phyloP scores from a whole-genome alignment of 1,140 invertebrate genomes.

The Apis laboriosa region DNA sequence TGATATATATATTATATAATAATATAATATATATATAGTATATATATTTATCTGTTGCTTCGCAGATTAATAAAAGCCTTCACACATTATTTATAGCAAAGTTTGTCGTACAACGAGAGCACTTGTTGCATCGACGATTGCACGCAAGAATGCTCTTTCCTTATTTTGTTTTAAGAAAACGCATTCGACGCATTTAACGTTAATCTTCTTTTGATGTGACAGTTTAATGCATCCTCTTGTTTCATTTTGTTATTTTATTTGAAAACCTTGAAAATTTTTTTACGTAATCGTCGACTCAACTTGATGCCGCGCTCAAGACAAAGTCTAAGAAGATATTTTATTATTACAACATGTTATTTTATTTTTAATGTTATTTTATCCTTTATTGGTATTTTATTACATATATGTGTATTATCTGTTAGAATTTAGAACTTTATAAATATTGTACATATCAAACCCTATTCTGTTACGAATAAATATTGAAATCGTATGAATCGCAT shows the following conservation, averaged over 20 bases:
- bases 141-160: too few species aligned
- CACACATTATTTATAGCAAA: constrained; percentile 58
- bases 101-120: constrained; percentile 42
- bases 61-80: constrained; percentile 54
- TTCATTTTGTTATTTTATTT: not conserved
- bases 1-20: not conserved
- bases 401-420: constrained; percentile 62
- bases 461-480: constrained; percentile 76
- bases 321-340: constrained; percentile 57
- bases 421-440: constrained; percentile 72
- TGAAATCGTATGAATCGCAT: constrained; percentile 46
- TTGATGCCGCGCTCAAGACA: constrained; percentile 13
- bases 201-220: too few species aligned
- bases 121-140: constrained; percentile 38
- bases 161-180: not conserved
- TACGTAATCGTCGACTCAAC: not conserved
- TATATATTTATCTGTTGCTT: constrained; percentile 61
- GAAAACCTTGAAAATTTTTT: not conserved
- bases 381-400: constrained; percentile 56
- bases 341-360: constrained; percentile 60
- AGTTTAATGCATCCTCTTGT: not conserved
- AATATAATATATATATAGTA: constrained; percentile 1
- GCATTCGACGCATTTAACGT: not conserved
- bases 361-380: constrained; percentile 66
- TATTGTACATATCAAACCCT: constrained; percentile 77